Percentiles rank a stretch among this genome's conserved stretches.
phyloP scores from a whole-genome alignment of 2,113 vertebrate species.

The Aix galericulata region DNA sequence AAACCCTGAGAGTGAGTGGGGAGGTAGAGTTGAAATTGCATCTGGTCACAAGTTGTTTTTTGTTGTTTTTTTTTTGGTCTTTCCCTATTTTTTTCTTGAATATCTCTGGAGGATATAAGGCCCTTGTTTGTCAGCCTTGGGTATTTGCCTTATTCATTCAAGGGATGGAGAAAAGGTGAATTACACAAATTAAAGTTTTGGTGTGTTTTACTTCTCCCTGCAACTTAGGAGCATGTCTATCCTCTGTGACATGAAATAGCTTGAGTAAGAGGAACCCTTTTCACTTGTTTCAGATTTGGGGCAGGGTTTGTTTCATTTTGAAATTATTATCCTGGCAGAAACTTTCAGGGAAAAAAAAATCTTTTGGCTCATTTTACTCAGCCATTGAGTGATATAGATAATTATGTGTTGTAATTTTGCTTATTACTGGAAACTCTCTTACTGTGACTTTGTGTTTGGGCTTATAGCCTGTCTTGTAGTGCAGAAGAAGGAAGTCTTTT shows the following conservation, averaged over 20 bases:
- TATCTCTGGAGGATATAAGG: not conserved
- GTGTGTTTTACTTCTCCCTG: not conserved
- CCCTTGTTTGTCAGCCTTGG: not conserved
- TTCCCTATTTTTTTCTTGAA: not conserved
- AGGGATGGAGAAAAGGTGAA: not conserved
- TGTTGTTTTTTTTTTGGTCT: not conserved
- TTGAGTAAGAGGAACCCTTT: not conserved
- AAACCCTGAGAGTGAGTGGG: too few relatives aligned
- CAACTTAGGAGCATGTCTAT: not conserved
- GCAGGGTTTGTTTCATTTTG: not conserved
- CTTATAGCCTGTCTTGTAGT: not conserved
- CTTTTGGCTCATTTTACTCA: not conserved
- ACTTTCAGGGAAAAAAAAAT: not conserved
- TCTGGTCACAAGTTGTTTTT: too few relatives aligned
- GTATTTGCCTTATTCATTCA: too few relatives aligned
- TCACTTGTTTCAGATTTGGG: not conserved
- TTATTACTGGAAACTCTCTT: not conserved
- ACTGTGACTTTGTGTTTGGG: not conserved
- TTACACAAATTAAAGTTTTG: not conserved
- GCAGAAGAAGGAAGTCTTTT: not conserved
- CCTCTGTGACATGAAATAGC: not conserved
- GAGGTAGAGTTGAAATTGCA: not conserved
- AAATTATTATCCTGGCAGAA: not conserved
- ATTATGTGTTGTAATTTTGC: not conserved
- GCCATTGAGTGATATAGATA: not conserved